These are phyloP conservation scores for Heterocephalus glaber DNA, from an alignment of 2,113 vertebrate species.

Conservation along the genomic window DNA sequence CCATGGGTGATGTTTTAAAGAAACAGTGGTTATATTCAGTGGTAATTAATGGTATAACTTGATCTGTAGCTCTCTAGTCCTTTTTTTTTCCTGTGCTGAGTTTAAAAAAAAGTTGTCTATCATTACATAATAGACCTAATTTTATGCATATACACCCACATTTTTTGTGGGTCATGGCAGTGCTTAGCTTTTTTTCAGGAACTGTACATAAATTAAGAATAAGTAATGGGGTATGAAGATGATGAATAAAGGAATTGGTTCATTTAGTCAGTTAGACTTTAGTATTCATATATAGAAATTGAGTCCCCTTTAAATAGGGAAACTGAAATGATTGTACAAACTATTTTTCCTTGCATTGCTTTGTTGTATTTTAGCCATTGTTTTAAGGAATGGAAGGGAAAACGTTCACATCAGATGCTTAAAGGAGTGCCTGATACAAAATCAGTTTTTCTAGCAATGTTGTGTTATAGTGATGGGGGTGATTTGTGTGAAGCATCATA, in stretches of 20 bases:
- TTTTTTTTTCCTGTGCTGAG: neutral
- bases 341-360: neutral
- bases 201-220: neutral
- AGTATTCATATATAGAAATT: neutral
- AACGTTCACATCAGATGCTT: neutral
- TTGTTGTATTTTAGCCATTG: neutral
- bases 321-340: neutral
- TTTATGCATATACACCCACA: neutral
- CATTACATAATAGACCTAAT: neutral
- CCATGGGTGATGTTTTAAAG: neutral
- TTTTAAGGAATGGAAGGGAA: neutral
- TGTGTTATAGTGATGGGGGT: neutral
- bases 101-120: neutral
- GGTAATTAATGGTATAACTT: neutral
- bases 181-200: conserved; percentile 4
- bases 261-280: neutral
- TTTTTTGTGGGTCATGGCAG: neutral
- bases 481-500: neutral
- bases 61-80: neutral
- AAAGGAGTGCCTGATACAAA: neutral
- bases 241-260: neutral
- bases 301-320: neutral
- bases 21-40: neutral
- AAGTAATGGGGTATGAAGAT: neutral
- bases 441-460: neutral